These are phyloP conservation scores for Caenorhabditis sp. DNA, from an alignment of 2,888 invertebrate genomes.

Conservation along the genomic window DNA sequence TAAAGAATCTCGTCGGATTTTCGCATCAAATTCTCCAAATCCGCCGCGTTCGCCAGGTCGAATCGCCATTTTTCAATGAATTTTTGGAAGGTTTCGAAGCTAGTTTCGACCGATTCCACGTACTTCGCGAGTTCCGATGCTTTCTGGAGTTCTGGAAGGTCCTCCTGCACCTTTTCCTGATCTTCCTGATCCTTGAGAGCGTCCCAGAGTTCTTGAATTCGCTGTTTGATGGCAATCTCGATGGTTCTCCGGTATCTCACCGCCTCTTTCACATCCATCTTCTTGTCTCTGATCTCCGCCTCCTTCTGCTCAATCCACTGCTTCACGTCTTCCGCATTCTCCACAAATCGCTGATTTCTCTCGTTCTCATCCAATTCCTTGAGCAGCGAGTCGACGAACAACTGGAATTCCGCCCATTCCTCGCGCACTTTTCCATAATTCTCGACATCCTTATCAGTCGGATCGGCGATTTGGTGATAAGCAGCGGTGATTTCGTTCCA, in stretches of 20 bases:
- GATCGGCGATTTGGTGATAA: constrained; percentile 24
- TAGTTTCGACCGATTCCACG: constrained; percentile 6
- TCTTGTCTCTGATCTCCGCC: constrained; percentile 35
- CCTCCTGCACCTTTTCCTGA: too few relatives aligned
- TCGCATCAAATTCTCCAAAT: constrained; percentile 60
- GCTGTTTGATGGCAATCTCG: constrained; percentile 46
- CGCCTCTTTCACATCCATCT: constrained; percentile 44
- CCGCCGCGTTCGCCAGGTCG: constrained; percentile 47
- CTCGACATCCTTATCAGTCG: constrained; percentile 16
- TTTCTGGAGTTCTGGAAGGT: constrained; percentile 1
- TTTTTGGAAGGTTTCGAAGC: constrained; percentile 18
- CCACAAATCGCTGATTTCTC: constrained; percentile 33
- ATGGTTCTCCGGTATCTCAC: constrained; percentile 55
- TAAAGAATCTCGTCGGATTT: constrained; percentile 63
- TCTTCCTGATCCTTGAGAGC: not conserved
- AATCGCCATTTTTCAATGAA: constrained; percentile 37
- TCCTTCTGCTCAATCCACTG: constrained; percentile 46
- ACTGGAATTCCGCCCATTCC: constrained; percentile 30
- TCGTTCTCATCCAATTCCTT: constrained; percentile 42
- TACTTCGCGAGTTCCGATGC: constrained; percentile 15
- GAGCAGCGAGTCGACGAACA: constrained; percentile 31
- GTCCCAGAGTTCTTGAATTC: constrained; percentile 24
- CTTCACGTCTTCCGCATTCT: constrained; percentile 36
- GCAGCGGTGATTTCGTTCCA: constrained; percentile 46
- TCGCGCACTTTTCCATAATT: constrained; percentile 18